Percentiles rank a stretch among this genome's conserved stretches.
Evolutionary conservation across 2,113 vertebrate species (phyloP).

Genomic region (Varanus komodoensis): DNA sequence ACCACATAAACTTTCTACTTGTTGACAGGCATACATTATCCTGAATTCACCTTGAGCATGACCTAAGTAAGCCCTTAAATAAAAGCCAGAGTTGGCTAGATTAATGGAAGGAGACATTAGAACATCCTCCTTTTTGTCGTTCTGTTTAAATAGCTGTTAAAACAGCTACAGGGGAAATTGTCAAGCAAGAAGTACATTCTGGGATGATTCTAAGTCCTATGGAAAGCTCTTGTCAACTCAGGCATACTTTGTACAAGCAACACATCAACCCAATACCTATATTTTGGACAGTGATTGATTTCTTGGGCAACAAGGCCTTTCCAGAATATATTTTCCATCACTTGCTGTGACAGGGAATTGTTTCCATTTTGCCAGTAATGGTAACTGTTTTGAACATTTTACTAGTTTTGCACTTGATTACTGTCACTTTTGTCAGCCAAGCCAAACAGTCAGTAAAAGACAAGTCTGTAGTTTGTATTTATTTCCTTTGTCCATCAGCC

Average conservation of each 20-base stretch:
- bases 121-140: background rate
- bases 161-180: background rate
- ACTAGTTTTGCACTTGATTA: constrained; percentile 26
- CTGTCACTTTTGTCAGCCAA: constrained; percentile 8
- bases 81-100: background rate
- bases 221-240: constrained; percentile 19
- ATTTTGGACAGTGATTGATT: constrained; percentile 23
- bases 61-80: background rate
- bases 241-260: constrained; percentile 9
- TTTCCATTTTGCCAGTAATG: constrained; percentile 26
- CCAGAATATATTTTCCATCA: constrained; percentile 26
- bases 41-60: constrained; percentile 1
- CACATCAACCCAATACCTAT: constrained; percentile 18
- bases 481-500: background rate
- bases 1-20: background rate
- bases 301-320: background rate
- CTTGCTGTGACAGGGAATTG: constrained; percentile 18
- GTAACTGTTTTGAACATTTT: constrained; percentile 19
- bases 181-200: constrained; percentile 5
- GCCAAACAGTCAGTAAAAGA: background rate
- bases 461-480: background rate
- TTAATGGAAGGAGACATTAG: constrained; percentile 3
- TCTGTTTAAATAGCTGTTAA: constrained; percentile 13
- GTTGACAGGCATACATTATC: background rate
- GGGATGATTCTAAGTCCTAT: constrained; percentile 21